Evolutionary conservation across 2,113 vertebrate species (phyloP).

Genomic region (Hyperoodon ampullatus): DNA sequence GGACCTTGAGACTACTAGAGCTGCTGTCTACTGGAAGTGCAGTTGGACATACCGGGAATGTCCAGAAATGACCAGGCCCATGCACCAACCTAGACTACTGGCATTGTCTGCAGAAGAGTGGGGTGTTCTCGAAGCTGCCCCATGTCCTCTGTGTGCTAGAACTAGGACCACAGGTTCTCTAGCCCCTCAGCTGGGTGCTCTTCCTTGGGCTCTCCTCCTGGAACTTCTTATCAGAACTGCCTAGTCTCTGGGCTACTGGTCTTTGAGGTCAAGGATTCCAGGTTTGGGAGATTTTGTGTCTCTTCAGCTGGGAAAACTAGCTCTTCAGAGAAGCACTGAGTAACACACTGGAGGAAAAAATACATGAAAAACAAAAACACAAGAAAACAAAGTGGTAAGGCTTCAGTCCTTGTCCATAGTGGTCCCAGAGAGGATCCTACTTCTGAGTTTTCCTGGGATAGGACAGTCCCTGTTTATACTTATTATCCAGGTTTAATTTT

Average conservation of each 20-base stretch:
- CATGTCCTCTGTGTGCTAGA: constrained; percentile 45
- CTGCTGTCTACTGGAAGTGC: constrained; percentile 37
- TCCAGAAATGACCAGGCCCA: neutral
- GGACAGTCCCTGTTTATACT: neutral
- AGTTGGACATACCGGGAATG: neutral
- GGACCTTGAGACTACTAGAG: constrained; percentile 50
- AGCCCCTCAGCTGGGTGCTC: neutral
- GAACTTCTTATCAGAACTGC: neutral
- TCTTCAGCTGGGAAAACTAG: constrained; percentile 51
- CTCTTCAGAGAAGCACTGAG: constrained; percentile 39
- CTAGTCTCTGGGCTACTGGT: neutral
- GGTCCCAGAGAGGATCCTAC: constrained; percentile 19
- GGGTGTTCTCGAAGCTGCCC: constrained; percentile 61
- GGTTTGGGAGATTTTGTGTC: constrained; percentile 25
- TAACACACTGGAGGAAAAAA: constrained; percentile 45
- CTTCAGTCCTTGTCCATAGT: neutral
- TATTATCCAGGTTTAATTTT: neutral
- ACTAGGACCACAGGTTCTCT: neutral
- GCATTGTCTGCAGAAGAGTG: constrained; percentile 44
- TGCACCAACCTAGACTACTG: constrained; percentile 69
- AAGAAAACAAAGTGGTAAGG: constrained; percentile 23
- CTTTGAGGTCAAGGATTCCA: constrained; percentile 1
- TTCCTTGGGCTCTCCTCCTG: neutral
- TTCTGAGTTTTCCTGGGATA: neutral
- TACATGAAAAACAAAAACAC: neutral